Conservation (phyloP, 2,797 vertebrate genomes). For the Phyllotis vaccarum region DNA sequence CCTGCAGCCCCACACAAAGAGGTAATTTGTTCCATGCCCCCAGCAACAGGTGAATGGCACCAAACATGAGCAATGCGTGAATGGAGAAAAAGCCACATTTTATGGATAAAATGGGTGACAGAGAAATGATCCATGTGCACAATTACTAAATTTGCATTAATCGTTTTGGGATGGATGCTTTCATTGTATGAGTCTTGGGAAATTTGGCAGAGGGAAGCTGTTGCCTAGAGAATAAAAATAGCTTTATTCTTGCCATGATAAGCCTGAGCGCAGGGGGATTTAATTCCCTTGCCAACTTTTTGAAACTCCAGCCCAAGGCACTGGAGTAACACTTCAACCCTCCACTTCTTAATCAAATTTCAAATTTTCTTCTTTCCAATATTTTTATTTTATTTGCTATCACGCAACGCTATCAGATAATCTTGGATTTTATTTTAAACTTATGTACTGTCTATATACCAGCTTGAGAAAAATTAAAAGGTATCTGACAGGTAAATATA, state of each 20-base stretch:
- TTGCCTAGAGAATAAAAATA: constrained; percentile 82
- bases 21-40: constrained; percentile 78
- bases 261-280: constrained; percentile 60
- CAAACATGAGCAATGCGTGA: constrained; percentile 72
- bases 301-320: constrained; percentile 76
- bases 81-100: constrained; percentile 71
- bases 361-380: constrained; percentile 38
- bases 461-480: constrained; percentile 47
- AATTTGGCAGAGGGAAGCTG: constrained; percentile 78
- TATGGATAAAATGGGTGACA: constrained; percentile 74
- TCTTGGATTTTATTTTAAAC: neutral
- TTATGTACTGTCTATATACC: neutral
- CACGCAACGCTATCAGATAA: constrained; percentile 31
- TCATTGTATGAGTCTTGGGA: constrained; percentile 81
- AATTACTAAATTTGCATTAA: constrained; percentile 84
- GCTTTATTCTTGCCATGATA: constrained; percentile 73
- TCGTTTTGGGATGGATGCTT: constrained; percentile 79
- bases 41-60: constrained; percentile 83
- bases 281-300: constrained; percentile 76
- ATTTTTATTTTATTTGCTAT: constrained; percentile 60
- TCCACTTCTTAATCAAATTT: constrained; percentile 76
- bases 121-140: constrained; percentile 81
- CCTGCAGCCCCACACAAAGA: constrained; percentile 74
- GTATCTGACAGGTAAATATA: constrained; percentile 37
- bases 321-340: constrained; percentile 61